These are phyloP conservation scores for Aplodontia rufa DNA, from an alignment of 2,113 vertebrate genomes.

Conservation along the genomic window DNA sequence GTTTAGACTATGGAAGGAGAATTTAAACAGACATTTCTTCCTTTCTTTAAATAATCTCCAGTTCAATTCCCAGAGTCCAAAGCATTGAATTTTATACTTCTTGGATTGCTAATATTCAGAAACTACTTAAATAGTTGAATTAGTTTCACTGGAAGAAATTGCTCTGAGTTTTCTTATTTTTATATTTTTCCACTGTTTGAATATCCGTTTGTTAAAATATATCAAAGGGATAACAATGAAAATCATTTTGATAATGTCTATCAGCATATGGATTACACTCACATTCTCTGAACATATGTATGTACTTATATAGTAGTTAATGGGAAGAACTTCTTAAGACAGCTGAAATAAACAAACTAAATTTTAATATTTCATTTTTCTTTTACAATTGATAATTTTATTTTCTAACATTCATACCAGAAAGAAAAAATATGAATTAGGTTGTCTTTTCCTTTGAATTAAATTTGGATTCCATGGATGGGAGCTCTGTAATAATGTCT, in stretches of 20 bases:
- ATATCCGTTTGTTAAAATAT: not conserved
- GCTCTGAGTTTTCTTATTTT: constrained; percentile 27
- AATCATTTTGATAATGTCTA: not conserved
- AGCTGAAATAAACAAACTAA: not conserved
- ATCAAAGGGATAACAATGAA: not conserved
- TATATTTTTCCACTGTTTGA: not conserved
- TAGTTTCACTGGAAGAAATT: not conserved
- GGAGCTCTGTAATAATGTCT: constrained; percentile 30
- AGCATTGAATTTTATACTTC: not conserved
- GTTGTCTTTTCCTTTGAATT: constrained; percentile 29
- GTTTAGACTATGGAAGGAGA: constrained; percentile 30
- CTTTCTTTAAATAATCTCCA: not conserved
- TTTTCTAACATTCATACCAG: not conserved
- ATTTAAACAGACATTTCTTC: not conserved
- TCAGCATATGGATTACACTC: not conserved
- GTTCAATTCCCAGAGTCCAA: not conserved
- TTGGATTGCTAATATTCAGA: constrained; percentile 17
- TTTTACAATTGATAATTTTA: not conserved
- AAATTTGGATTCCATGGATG: constrained; percentile 25
- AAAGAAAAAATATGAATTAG: not conserved
- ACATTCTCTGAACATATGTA: not conserved
- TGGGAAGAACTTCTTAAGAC: not conserved
- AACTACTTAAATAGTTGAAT: constrained; percentile 12
- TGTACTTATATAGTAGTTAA: not conserved
- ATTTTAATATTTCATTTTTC: constrained; percentile 19